Evolutionary conservation across 1,140 invertebrate genomes (phyloP).

Genomic region (Lepidostoma basale): DNA sequence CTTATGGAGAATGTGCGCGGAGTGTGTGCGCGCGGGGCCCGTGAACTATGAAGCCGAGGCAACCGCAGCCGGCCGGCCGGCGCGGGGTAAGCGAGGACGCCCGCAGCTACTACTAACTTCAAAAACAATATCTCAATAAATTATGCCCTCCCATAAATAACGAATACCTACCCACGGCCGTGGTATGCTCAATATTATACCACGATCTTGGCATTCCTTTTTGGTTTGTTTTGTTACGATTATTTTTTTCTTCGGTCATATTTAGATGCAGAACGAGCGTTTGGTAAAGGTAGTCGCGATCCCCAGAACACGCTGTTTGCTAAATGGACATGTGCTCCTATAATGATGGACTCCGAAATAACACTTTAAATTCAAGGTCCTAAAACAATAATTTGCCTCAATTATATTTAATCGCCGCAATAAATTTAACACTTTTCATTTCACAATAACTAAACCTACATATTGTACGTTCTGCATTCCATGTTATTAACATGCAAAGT

Average conservation of each 20-base stretch:
- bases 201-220: constrained; percentile 32
- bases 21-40: background rate
- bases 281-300: no score
- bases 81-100: constrained; percentile 21
- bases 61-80: background rate
- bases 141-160: constrained; percentile 45
- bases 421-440: constrained; percentile 20
- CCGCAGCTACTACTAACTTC: constrained; percentile 43
- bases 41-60: constrained; percentile 24
- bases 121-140: constrained; percentile 47
- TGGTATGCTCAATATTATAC: constrained; percentile 38
- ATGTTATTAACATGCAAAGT: background rate
- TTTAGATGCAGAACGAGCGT: constrained; percentile 4
- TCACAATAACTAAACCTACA: constrained; percentile 8
- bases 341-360: background rate
- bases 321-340: background rate
- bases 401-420: constrained; percentile 6
- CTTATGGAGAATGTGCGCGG: background rate
- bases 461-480: no score
- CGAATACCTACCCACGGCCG: constrained; percentile 38
- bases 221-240: constrained; percentile 26
- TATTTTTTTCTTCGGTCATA: constrained; percentile 14
- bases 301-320: background rate
- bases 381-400: background rate
- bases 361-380: constrained; percentile 2